These are phyloP conservation scores for Calidris pygmaea DNA, from an alignment of 2,113 vertebrate species.

Conservation along the genomic window DNA sequence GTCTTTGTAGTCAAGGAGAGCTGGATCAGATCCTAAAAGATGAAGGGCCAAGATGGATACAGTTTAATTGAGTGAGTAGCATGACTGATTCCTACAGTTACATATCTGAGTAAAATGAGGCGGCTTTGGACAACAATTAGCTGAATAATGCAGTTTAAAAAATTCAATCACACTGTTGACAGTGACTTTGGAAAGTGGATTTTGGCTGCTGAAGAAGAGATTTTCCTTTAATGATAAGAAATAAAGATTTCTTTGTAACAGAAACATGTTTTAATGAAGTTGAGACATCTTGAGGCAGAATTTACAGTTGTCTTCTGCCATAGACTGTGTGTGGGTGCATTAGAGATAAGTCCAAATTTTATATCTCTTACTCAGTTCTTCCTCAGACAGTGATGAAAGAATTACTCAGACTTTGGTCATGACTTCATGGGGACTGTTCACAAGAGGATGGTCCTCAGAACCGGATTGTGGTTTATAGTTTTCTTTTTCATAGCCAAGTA, in stretches of 20 bases:
- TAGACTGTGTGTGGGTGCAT: not conserved
- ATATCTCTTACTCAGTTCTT: slow-evolving; percentile 19
- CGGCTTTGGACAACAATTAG: slow-evolving; percentile 40
- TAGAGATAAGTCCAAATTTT: slow-evolving; percentile 14
- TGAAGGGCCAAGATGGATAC: slow-evolving; percentile 25
- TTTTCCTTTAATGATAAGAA: slow-evolving; percentile 15
- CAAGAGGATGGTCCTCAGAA: not conserved
- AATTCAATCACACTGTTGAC: slow-evolving; percentile 23
- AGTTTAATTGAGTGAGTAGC: slow-evolving; percentile 21
- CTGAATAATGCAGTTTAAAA: not conserved
- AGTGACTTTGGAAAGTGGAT: not conserved
- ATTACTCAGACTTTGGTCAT: slow-evolving; percentile 35
- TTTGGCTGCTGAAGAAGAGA: slow-evolving; percentile 18
- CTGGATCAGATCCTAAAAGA: slow-evolving; percentile 41
- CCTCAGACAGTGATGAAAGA: slow-evolving; percentile 37
- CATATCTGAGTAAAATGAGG: slow-evolving; percentile 45
- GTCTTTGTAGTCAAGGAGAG: slow-evolving; percentile 14
- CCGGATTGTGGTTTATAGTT: not conserved
- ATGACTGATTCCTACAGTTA: slow-evolving; percentile 32
- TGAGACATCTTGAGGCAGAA: not conserved
- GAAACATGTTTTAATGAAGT: not conserved
- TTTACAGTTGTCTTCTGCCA: not conserved
- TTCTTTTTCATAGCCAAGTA: not conserved
- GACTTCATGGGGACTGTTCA: slow-evolving; percentile 24
- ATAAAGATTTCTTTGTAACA: slow-evolving; percentile 10